Evolutionary conservation across 2,113 vertebrate genomes (phyloP).

Genomic region (Turdus rufiventris): DNA sequence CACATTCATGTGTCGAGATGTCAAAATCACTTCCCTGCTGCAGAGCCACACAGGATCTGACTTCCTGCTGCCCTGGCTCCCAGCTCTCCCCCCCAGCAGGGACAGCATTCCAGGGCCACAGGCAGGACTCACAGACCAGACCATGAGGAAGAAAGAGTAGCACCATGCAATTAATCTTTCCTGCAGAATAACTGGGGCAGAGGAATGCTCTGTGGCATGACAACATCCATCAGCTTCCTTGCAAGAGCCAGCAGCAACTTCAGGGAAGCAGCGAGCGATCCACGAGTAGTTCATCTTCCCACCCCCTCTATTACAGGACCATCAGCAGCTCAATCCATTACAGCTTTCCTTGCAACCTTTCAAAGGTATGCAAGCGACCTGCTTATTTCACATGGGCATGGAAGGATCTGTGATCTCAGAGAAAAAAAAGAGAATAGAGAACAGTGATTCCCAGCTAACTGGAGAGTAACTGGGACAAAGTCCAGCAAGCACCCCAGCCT

Average conservation of each 20-base stretch:
- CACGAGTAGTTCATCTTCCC: neutral
- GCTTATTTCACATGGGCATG: neutral
- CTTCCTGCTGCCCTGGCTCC: neutral
- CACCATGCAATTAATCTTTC: neutral
- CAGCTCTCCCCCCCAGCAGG: neutral
- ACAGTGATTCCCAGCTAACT: neutral
- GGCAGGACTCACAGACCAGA: neutral
- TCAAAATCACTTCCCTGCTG: neutral
- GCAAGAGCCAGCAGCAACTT: neutral
- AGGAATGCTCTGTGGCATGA: neutral
- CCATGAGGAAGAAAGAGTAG: fast-evolving
- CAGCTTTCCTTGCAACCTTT: neutral
- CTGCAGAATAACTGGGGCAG: neutral
- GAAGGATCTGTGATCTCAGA: neutral
- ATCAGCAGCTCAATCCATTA: neutral
- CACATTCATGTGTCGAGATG: neutral
- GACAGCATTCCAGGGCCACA: neutral
- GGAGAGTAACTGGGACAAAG: neutral
- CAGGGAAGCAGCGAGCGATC: neutral
- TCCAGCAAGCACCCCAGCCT: neutral
- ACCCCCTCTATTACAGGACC: neutral
- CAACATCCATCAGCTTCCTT: neutral
- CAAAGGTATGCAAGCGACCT: neutral
- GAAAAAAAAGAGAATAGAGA: neutral
- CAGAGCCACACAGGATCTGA: neutral